These are phyloP conservation scores for Morpho deidamia DNA, from an alignment of 2,888 invertebrate genomes.

Conservation along the genomic window DNA sequence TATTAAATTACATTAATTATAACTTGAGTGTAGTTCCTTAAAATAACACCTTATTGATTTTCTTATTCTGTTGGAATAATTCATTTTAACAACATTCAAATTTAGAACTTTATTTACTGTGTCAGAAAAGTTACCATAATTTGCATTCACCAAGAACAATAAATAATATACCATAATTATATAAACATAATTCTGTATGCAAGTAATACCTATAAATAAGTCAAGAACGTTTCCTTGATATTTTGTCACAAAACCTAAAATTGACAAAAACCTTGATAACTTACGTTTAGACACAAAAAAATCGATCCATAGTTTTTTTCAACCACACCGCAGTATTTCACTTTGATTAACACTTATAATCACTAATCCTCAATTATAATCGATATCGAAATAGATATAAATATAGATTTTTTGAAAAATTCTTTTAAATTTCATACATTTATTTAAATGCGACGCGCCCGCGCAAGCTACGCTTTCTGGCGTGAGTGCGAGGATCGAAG, in stretches of 20 bases:
- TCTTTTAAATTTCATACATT: constrained; percentile 9
- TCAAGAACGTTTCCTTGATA: no score
- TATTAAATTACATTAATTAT: no score
- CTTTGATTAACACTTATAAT: background rate
- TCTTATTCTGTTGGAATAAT: no score
- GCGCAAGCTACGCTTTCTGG: constrained; percentile 50
- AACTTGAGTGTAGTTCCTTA: no score
- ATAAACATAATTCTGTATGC: no score
- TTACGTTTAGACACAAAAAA: constrained; percentile 8
- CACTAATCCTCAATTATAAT: background rate
- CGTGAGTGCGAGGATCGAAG: constrained; percentile 45
- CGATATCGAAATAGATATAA: background rate
- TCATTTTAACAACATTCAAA: no score
- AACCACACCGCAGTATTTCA: background rate
- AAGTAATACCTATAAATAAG: no score
- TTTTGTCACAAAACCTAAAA: background rate
- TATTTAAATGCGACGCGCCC: constrained; percentile 30
- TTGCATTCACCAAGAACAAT: background rate
- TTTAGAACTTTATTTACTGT: no score
- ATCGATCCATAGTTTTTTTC: constrained; percentile 1
- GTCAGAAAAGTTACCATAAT: no score
- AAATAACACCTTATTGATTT: no score
- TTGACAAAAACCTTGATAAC: constrained; percentile 4
- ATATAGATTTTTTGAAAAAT: background rate
- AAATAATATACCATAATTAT: background rate